Evolutionary conservation across 1,140 invertebrate species (phyloP), one percentile per base, ranked within the genome.

Genomic region (Xylocopa sonorina): DNA sequence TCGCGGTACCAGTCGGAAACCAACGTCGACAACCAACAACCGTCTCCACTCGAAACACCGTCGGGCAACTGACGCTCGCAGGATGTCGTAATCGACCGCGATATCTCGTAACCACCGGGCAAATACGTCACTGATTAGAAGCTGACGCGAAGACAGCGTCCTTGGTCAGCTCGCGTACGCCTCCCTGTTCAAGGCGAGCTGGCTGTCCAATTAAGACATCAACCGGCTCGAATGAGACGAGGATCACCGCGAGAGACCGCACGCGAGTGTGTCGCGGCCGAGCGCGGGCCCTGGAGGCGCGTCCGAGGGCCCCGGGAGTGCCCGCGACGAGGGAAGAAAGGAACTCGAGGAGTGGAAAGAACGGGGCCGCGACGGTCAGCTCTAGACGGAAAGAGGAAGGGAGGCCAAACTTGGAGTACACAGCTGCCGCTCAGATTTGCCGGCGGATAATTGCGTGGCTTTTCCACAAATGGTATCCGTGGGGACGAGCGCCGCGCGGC

Each of bases 391-490:
- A 67, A 48, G 57, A 27, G 67, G 21, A 57, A 79, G 57, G 46
- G 57, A 73, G 78, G 68, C 90, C 90, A 89, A 92, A 90, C 88
- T 90, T 90, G 90, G 89, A 81, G 78, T 84, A 82, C 78, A 79
- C 88, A 91, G 89, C 90, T 90, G 90, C 89, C 84, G 87, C 88
- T 89, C 89, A 89, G 90, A 92, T 92, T 92, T 91, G 88, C 88
- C 86, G 87, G 63, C 85, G 84, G 88, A 90, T 92, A 92, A 92
- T 92, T 91, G 90, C 90, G 75, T 86, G 88, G 86, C 85, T 92
- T 92, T 92, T 88, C 92, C 91, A 89, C 89, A 92, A 92, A 92
- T 91, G 92, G 92, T 82, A 87, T 83, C 79, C 74, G n/a, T n/a
- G 57, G 80, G 62, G 84, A 62, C 66, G 83, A 48, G 80, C 78